Base-by-base conservation (phyloP, 2,888 invertebrate genomes). In the Brenthis ino region DNA sequence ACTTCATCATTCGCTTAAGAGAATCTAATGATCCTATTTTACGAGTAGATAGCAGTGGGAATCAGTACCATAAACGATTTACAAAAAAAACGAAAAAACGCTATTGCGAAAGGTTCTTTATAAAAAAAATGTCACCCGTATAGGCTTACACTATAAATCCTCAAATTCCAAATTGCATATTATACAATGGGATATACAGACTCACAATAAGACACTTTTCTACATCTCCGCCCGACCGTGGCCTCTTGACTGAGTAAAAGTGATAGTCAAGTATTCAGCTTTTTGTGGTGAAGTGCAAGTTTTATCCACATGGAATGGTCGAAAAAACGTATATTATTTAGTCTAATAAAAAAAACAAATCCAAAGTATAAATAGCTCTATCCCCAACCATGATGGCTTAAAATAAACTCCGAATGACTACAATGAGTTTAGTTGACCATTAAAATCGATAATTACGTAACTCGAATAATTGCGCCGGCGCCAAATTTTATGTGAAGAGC, bases 401-500 rank as follows among this genome's bases (percentile, higher is more conserved):
- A 58, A 56, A 20, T 8, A 2, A 20, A 13, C 5, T 24, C 33
- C 28, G 57, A 28, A 24, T 43, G 0, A 37, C 28, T 57, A 68
- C 64, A 68, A 70, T 47, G 28, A n/a, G 60, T 65, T 71, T 65
- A 77, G 72, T 74, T 74, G 77, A 68, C 72, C 75, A 69, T 67
- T 65, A 65, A 33, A 75, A 71, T 74, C 68, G 72, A 69, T 74
- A 76, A 76, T 77, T 69, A 70, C 60, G 71, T 63, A 71, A 77
- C 64, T 58, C 69, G 76, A 77, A 70, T 48, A 50, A 77, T 78
- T 76, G 76, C 70, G 67, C 65, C 79, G 84, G 83, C 84, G 84
- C 83, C 84, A 82, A 82, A 80, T 67, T 74, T 80, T 79, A 74
- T 80, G 80, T 83, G 80, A 80, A 73, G 66, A 63, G 64, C 1